Base-by-base conservation (phyloP, 2,113 vertebrate genomes). In the Cheirogaleus medius region DNA sequence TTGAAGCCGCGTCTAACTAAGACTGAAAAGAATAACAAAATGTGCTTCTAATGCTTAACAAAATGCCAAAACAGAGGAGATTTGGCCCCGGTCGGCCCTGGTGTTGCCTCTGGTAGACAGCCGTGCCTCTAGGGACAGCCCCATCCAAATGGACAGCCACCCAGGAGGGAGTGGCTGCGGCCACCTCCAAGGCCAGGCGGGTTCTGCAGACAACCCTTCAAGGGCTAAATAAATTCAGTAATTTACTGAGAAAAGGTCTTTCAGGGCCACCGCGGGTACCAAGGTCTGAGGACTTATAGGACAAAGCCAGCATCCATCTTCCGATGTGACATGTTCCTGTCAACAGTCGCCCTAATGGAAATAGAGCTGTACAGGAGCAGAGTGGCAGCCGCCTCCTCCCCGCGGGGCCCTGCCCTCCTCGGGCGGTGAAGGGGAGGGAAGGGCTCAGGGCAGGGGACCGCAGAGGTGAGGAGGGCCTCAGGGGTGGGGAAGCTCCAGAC, bases 231-330 rank as follows among this genome's bases (percentile, higher is more conserved):
- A 97, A 93, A 96, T 23, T 93, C 91, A 42, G 54, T 97, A 68
- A 98, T 97, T 96, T 92, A 97, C 87, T 37, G 96, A 32, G 1
- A 60, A 95, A 66, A 97, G 96, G 76, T 81, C 81, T 92, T 86
- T 83, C 29, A 58, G 90, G 86, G 84, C 96, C 82, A 83, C 92
- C 89, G 73, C 92, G 47, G 49, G 66, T 2, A 0, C 83, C 6
- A 58, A 93, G 95, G 91, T 84, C 69, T 84, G 0, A 21, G 88
- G 78, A 96, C 71, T 93, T 47, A 54, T 9, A 87, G 91, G 93
- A 86, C 92, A 91, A 27, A 90, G 94, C 73, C 76, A 87, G 58
- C 54, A 96, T 95, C 88, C 2, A 47, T 95, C 42, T 97, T 98
- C 88, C 10, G 1, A 7, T 0, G 0, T 73, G 95, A 44, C 63